Evolutionary conservation across 35 echinoderm and acorn worm species (phyloP).

Genomic region (Apostichopus japonicus): DNA sequence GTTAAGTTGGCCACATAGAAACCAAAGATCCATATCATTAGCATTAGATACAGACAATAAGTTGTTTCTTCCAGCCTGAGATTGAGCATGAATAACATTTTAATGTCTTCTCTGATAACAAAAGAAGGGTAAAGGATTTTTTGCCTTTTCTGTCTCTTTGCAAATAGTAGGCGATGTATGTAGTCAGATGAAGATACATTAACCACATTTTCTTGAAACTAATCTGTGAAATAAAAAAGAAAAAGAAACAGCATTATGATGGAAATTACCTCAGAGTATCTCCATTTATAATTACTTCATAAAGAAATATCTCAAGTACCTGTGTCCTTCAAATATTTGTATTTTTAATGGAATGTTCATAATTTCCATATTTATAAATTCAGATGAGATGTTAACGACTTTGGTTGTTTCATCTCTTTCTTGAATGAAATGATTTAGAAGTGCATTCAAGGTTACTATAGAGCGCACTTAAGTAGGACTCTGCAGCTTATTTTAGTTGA

Average conservation of each 20-base stretch:
- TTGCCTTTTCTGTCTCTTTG: not conserved
- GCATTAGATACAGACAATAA: not conserved
- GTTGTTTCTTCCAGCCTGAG: not conserved
- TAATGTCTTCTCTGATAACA: not conserved
- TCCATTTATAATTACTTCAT: constrained; percentile 11
- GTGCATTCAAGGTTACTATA: constrained; percentile 14
- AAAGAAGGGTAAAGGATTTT: not conserved
- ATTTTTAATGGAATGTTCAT: constrained; percentile 45
- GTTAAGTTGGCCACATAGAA: not conserved
- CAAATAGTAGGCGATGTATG: not conserved
- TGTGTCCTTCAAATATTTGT: constrained; percentile 3
- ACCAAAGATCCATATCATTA: constrained; percentile 6
- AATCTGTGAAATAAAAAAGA: not conserved
- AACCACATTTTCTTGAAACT: not conserved
- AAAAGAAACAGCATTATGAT: not conserved
- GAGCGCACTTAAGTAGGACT: not conserved
- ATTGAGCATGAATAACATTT: not conserved
- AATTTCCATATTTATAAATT: constrained; percentile 27
- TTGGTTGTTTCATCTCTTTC: not conserved
- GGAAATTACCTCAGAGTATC: not conserved
- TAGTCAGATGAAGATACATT: not conserved
- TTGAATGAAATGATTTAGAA: constrained; percentile 6
- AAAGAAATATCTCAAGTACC: constrained; percentile 10
- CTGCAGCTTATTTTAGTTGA: not conserved
- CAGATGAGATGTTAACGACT: constrained; percentile 46